Evolutionary conservation across 2,888 invertebrate species (phyloP), one percentile per base, ranked within the genome.

Genomic region (Perdita meconis): DNA sequence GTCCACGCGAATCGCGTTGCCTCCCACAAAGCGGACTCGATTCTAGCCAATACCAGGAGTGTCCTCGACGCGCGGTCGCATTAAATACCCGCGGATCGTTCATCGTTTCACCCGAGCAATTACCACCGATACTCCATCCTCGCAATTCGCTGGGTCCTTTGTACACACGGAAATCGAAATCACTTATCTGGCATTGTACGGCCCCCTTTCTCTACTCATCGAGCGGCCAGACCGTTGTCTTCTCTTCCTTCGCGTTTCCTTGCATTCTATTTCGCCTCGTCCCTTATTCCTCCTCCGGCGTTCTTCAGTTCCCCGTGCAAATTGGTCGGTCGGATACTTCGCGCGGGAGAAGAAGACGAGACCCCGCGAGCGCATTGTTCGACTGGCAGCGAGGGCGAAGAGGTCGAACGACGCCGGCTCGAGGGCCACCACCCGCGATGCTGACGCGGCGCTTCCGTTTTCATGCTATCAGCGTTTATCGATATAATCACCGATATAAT

Each of bases 401-500:
- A 76, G 75, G 55, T 71, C 74, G 80, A 69, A 56, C 69, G 77
- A 78, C 61, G 60, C 59, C 47, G n/a, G 61, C 30, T 72, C 69
- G 60, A 80, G 73, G 69, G 78, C 60, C 66, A 63, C 30, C 30
- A 6, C 72, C 86, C 84, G 72, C 61, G 82, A 69, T 84, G 89
- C 89, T 89, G 89, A 89, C 89, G 84, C 65, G 42, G 78, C 22
- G 80, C 81, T 88, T 89, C 88, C 80, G 85, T 84, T 89, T 85
- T 86, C 80, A 42, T 81, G 68, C 84, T 87, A 89, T 89, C 89
- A 89, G 89, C 87, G 87, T 86, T 83, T 84, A 86, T 83, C 87
- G 88, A 87, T 89, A 88, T 88, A 89, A 89, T 87, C 89, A 81
- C 77, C 82, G 84, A 85, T 88, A 85, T 85, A 89, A 87, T 81